Evolutionary conservation across 2,797 vertebrate species (phyloP).

Genomic region (Sarcophilus harrisii): DNA sequence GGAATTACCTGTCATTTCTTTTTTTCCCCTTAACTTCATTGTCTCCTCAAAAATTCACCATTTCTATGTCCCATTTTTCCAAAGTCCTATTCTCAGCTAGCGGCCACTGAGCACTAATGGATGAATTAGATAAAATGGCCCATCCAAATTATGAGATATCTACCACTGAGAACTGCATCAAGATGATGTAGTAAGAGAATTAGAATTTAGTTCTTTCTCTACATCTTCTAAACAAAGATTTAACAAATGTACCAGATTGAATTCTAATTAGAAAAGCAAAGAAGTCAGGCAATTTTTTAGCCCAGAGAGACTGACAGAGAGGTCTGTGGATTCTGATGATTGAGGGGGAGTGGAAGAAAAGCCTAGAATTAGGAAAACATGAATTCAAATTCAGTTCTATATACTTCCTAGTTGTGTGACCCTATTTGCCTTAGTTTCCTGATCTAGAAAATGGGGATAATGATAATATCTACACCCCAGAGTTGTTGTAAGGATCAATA

Average conservation of each 20-base stretch:
- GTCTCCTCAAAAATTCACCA: not conserved
- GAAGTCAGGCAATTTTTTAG: not conserved
- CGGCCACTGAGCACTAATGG: not conserved
- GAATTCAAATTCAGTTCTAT: not conserved
- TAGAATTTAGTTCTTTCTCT: not conserved
- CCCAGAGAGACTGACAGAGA: not conserved
- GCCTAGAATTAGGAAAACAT: not conserved
- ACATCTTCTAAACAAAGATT: not conserved
- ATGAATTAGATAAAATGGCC: not conserved
- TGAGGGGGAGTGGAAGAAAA: not conserved
- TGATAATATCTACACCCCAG: not conserved
- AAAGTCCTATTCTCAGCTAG: not conserved
- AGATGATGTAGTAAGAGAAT: not conserved
- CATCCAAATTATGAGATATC: not conserved
- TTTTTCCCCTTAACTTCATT: not conserved
- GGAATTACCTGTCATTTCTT: not conserved
- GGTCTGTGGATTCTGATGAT: no score
- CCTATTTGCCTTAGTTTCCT: not conserved
- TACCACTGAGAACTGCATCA: not conserved
- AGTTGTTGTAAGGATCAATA: not conserved
- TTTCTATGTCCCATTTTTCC: not conserved
- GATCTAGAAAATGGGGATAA: not conserved
- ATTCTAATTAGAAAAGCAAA: not conserved
- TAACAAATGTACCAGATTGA: not conserved
- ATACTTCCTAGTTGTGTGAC: not conserved